Base-by-base conservation (phyloP, 2,797 vertebrate genomes). In the Phalloptychus januarius region DNA sequence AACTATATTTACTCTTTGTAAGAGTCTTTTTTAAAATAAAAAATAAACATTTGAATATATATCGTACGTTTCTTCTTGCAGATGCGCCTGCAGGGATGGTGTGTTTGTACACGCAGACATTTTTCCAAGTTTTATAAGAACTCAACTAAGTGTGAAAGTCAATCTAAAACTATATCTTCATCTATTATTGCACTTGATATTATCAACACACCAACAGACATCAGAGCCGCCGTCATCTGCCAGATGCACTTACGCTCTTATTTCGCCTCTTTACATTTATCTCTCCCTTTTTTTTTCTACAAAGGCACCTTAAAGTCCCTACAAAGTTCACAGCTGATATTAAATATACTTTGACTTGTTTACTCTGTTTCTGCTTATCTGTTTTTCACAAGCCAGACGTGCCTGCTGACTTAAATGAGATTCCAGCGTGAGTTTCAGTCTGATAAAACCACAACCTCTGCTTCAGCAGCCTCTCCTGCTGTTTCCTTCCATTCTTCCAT, bases 331-430 rank as follows among this genome's bases (percentile, higher is more conserved):
- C 76, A 45, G 45, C 31, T 44, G 28, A 67, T 0, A 25, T 56
- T 58, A 23, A 40, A 52, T 44, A 36, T n/a, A 20, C 58, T 78
- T 58, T 70, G 56, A 63, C 73, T 73, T 16, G 42, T 80, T 78
- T 74, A 48, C 54, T 75, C 63, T 83, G n/a, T 50, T 16, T 76
- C 67, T 54, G 28, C 42, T 76, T 56, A 73, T 80, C 23, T 70
- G 36, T 16, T 46, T n/a, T 23, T 71, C 28, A 58, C 73, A 76
- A 28, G 25, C 40, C 31, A 71, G 40, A 28, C 42, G 5, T 7
- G 38, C 69, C 36, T 46, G 45, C 28, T 54, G 28, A 45, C 36
- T 23, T 7, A 36, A n/a, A n/a, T 69, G 46, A 72, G 15, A 36
- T 25, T 72, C 76, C 33, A 69, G 36, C 56, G 42, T 6, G 23